Percentiles rank a stretch among this genome's conserved stretches.
phyloP scores from a whole-genome alignment of 2,797 vertebrate genomes.

The Manis pentadactyla region DNA sequence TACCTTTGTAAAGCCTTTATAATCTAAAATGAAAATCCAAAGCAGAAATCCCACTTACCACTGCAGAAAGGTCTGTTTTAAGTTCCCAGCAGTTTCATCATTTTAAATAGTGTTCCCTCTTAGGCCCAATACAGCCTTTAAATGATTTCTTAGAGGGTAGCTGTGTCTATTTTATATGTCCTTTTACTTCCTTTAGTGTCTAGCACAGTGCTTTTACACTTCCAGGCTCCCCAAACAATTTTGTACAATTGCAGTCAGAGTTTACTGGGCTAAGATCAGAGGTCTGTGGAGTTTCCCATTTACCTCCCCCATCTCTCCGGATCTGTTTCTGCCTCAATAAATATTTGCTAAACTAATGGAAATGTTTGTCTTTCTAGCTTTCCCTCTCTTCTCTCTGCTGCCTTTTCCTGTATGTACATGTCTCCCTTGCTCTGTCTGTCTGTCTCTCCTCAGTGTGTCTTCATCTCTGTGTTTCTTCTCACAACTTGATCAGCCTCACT shows the following conservation, averaged over 20 bases:
- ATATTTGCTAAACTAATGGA: conserved; percentile 60
- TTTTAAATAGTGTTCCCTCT: conserved; percentile 41
- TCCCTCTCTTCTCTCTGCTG: background rate
- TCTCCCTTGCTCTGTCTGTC: background rate
- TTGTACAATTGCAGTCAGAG: background rate
- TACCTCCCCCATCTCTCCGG: background rate
- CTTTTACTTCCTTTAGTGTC: background rate
- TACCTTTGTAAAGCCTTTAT: conserved; percentile 19
- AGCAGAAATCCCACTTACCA: conserved; percentile 6
- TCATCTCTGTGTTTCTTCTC: background rate
- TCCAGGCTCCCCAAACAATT: background rate
- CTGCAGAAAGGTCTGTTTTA: conserved; percentile 43
- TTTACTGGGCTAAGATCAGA: conserved; percentile 5
- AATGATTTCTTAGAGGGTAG: background rate
- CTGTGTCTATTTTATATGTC: background rate
- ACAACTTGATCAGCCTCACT: background rate
- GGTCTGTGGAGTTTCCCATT: background rate
- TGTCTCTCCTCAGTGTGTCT: background rate
- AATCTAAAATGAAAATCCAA: conserved; percentile 48
- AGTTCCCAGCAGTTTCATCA: conserved; percentile 38
- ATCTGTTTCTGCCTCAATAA: conserved; percentile 54
- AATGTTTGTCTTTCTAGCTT: conserved; percentile 17
- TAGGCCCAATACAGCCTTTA: conserved; percentile 8
- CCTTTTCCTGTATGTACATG: background rate
- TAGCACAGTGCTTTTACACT: background rate